Conservation (phyloP, 2,888 invertebrate species). For the Bruchidius siliquastri region DNA sequence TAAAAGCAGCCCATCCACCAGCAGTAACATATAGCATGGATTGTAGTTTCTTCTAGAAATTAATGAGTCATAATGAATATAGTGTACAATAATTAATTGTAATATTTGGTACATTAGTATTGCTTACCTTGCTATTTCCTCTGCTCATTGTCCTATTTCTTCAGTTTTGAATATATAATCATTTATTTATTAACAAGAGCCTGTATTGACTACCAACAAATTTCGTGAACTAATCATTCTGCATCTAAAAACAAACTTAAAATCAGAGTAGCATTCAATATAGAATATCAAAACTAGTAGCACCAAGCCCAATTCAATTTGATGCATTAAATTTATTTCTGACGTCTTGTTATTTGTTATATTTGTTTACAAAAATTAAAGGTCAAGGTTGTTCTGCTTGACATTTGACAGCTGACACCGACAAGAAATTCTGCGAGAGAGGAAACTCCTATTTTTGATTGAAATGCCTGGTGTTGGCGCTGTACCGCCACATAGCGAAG, state of each 20-base stretch:
- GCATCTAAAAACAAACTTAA: neutral
- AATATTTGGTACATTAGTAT: no score
- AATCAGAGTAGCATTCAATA: neutral
- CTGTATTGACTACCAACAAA: neutral
- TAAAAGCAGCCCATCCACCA: constrained; percentile 63
- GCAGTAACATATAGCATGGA: constrained; percentile 61
- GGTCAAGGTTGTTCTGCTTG: neutral
- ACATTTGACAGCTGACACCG: no score
- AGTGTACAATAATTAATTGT: no score
- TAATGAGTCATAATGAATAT: neutral
- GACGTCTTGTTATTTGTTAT: neutral
- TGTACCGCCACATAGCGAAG: no score
- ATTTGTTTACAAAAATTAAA: neutral
- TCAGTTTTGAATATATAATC: neutral
- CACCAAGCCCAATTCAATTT: neutral
- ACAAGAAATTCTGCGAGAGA: no score
- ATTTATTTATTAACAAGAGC: neutral
- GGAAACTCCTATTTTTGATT: no score
- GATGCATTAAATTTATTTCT: neutral
- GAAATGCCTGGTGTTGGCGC: no score
- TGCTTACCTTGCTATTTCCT: neutral
- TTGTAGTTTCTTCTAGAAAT: constrained; percentile 52
- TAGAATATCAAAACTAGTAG: neutral
- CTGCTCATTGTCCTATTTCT: neutral
- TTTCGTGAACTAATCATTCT: neutral